phyloP scores from a whole-genome alignment of 2,113 vertebrate species.

The Pungitius pungitius region DNA sequence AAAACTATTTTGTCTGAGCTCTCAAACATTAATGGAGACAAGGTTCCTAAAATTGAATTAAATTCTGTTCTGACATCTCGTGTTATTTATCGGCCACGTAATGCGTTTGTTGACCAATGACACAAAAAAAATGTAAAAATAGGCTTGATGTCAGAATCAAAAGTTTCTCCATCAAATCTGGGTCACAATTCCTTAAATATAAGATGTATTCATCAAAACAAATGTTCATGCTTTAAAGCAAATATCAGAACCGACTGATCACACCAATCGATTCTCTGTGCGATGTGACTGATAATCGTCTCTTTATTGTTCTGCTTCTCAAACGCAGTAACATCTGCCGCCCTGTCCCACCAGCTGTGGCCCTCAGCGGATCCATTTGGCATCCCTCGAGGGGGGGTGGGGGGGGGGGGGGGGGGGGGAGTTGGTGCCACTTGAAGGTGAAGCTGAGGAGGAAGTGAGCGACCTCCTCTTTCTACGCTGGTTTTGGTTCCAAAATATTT shows the following conservation, averaged over 20 bases:
- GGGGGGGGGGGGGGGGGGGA: background rate
- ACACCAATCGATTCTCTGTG: no score
- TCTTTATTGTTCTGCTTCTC: background rate
- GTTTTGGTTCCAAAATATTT: slow-evolving; percentile 32
- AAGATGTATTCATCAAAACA: background rate
- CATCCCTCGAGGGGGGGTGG: background rate
- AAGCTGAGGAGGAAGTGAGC: background rate
- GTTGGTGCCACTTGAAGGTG: background rate
- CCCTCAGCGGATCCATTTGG: slow-evolving; percentile 1
- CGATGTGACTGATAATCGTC: no score
- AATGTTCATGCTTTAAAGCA: background rate
- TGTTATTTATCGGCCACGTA: background rate
- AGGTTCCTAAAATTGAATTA: background rate
- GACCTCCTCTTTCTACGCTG: background rate
- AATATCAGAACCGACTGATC: background rate
- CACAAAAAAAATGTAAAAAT: background rate
- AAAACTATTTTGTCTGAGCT: background rate
- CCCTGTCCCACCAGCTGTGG: background rate
- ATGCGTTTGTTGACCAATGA: background rate
- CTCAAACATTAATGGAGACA: slow-evolving; percentile 3
- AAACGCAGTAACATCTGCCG: slow-evolving; percentile 3
- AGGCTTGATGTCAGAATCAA: background rate
- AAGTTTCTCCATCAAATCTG: background rate
- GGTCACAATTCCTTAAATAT: background rate
- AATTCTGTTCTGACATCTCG: background rate